phyloP scores from a whole-genome alignment of 2,888 invertebrate species.

The Ophion ellenae region DNA sequence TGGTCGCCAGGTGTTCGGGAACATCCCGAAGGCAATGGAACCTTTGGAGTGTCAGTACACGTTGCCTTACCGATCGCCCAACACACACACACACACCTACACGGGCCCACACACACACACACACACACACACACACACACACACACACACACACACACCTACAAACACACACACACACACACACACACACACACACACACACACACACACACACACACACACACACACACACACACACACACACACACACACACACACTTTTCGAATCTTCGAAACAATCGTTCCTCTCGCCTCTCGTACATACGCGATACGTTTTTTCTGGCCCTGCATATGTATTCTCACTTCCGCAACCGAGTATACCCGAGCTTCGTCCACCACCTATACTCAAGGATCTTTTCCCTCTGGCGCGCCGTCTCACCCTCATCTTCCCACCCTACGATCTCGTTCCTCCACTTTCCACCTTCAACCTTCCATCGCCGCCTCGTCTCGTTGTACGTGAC shows the following conservation, averaged over 20 bases:
- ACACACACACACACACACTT: conserved; percentile 50
- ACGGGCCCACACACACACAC: conserved; percentile 18
- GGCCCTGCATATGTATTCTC: conserved; percentile 37
- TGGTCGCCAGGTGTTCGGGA: conserved; percentile 63
- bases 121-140: too few species aligned
- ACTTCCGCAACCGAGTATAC: conserved; percentile 46
- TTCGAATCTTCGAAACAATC: conserved; percentile 55
- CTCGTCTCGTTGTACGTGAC: conserved; percentile 66
- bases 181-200: background rate
- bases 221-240: too few species aligned
- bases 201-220: conserved; percentile 8
- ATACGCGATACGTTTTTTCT: background rate
- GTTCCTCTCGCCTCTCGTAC: conserved; percentile 26
- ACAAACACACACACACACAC: conserved; percentile 9
- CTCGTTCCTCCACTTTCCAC: conserved; percentile 23
- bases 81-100: background rate
- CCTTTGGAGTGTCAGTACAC: conserved; percentile 19
- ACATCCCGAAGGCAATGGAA: conserved; percentile 52
- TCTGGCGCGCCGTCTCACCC: background rate
- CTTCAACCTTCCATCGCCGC: conserved; percentile 29
- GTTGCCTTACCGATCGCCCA: conserved; percentile 1
- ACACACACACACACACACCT: background rate
- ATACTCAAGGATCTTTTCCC: conserved; percentile 37
- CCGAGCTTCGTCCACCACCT: conserved; percentile 27
- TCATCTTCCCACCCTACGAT: background rate